These are phyloP conservation scores for Otolemur garnettii DNA, from an alignment of 2,113 vertebrate genomes.

Conservation along the genomic window DNA sequence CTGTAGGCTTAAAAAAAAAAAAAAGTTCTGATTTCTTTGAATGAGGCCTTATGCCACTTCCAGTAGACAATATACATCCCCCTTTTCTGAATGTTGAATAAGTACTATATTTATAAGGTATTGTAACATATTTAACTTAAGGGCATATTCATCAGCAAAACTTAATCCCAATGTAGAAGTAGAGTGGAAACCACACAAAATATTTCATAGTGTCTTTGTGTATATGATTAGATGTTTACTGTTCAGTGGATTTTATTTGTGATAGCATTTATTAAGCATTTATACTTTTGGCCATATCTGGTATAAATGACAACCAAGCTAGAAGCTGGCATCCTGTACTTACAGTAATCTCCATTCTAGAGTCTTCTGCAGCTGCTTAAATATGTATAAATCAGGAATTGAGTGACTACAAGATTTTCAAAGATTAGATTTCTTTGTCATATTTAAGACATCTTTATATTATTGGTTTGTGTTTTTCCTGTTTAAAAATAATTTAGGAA, in stretches of 20 bases:
- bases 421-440: constrained; percentile 5
- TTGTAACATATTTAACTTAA: constrained; percentile 25
- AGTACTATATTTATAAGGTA: background rate
- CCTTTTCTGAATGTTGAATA: background rate
- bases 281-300: background rate
- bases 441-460: constrained; percentile 4
- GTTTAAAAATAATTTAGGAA: constrained; percentile 34
- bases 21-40: constrained; percentile 34
- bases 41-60: background rate
- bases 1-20: background rate
- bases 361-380: constrained; percentile 25
- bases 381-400: background rate
- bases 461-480: constrained; percentile 32
- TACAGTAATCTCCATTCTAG: background rate
- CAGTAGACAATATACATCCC: background rate
- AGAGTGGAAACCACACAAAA: background rate
- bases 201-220: background rate
- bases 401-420: constrained; percentile 10
- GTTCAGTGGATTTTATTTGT: background rate
- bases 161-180: background rate
- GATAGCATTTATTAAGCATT: background rate
- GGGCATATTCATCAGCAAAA: background rate
- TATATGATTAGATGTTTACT: background rate
- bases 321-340: background rate
- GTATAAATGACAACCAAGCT: background rate